Evolutionary conservation across 2,797 vertebrate species (phyloP).

Genomic region (Anguilla marmorata): DNA sequence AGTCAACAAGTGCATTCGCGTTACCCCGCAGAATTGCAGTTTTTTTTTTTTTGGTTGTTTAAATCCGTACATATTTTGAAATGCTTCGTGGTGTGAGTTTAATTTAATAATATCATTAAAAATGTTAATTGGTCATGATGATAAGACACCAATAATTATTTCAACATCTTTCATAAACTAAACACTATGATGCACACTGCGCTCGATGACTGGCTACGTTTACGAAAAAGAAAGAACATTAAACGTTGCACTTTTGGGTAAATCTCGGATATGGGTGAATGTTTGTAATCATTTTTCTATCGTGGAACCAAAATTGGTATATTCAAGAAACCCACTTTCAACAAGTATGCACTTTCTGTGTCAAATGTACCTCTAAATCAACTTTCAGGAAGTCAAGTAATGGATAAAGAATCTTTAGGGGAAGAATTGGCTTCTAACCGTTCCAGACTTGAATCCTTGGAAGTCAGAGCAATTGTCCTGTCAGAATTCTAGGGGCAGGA

Average conservation of each 20-base stretch:
- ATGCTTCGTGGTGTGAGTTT: neutral
- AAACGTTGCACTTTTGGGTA: neutral
- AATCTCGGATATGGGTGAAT: neutral
- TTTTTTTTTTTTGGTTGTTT: neutral
- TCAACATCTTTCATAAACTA: neutral
- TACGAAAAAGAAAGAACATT: neutral
- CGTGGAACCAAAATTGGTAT: neutral
- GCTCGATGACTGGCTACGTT: neutral
- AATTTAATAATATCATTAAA: neutral
- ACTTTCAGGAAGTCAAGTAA: neutral
- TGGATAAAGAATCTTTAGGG: neutral
- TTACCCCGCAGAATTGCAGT: neutral
- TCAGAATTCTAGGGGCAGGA: neutral
- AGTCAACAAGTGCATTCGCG: neutral
- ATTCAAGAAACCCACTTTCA: neutral
- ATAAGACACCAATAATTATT: neutral
- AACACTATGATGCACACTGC: neutral
- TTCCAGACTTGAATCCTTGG: neutral
- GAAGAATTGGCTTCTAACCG: neutral
- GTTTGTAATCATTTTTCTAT: neutral
- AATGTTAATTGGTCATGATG: neutral
- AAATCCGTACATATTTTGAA: too few species aligned
- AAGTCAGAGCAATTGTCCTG: neutral
- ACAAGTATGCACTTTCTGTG: neutral
- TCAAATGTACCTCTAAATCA: neutral